Evolutionary conservation across 2,888 invertebrate genomes (phyloP).

Genomic region (Allolobophora icterica): DNA sequence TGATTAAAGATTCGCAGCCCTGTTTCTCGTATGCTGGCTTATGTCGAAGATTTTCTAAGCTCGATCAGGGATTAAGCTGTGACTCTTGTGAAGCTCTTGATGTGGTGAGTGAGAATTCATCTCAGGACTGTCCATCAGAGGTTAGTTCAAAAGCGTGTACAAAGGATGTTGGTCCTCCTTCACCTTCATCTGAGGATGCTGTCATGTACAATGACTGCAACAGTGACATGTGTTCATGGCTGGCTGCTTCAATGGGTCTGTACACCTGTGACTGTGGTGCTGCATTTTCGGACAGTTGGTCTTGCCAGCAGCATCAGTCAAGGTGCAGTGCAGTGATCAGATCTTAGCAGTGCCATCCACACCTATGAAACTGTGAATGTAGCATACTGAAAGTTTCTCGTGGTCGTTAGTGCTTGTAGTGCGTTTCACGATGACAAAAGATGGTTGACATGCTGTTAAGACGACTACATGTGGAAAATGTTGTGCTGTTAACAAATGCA

Average conservation of each 20-base stretch:
- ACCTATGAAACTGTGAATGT: not conserved
- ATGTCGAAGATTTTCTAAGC: not conserved
- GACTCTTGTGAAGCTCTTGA: not conserved
- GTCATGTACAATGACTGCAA: not conserved
- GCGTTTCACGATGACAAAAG: not conserved
- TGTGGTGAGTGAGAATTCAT: slow-evolving; percentile 4
- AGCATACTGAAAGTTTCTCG: not conserved
- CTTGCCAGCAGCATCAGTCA: slow-evolving; percentile 41
- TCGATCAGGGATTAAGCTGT: not conserved
- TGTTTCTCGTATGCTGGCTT: not conserved
- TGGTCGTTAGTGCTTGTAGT: not conserved
- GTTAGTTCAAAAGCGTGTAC: not conserved
- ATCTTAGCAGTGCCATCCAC: not conserved
- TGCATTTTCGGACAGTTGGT: slow-evolving; percentile 42
- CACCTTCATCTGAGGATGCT: not conserved
- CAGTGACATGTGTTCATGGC: slow-evolving; percentile 29
- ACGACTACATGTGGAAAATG: not conserved
- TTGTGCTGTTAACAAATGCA: not conserved
- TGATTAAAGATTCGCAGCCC: not conserved
- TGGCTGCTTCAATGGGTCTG: slow-evolving; percentile 39
- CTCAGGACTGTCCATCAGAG: not conserved
- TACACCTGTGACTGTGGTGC: slow-evolving; percentile 43
- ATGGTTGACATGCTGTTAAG: not conserved
- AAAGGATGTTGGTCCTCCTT: not conserved
- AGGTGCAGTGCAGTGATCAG: not conserved